phyloP scores from a whole-genome alignment of 2,888 invertebrate species.

The Biston stratarius region DNA sequence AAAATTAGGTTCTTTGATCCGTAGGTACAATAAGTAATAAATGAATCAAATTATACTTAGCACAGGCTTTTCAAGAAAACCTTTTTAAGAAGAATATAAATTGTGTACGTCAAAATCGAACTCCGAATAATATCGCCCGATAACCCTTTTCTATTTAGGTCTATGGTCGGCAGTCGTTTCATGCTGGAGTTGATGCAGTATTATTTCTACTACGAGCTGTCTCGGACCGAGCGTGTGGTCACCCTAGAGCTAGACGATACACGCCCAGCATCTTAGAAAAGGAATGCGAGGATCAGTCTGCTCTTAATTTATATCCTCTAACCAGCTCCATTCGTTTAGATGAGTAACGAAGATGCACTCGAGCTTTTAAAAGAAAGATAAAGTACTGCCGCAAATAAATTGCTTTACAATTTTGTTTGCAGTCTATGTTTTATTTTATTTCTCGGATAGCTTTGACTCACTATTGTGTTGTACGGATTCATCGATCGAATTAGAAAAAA shows the following conservation, averaged over 20 bases:
- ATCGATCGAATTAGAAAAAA: slow-evolving; percentile 8
- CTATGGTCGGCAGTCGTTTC: no score
- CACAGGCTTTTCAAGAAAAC: no score
- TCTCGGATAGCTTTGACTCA: slow-evolving; percentile 23
- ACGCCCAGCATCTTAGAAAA: slow-evolving; percentile 28
- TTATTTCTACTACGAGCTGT: no score
- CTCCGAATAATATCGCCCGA: no score
- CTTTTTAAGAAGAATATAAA: no score
- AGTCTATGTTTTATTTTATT: slow-evolving; percentile 16
- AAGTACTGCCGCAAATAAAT: slow-evolving; percentile 17
- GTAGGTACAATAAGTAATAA: no score
- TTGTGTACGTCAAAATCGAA: no score
- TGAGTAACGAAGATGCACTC: slow-evolving; percentile 41
- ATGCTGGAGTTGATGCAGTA: no score
- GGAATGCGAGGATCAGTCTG: slow-evolving; percentile 34
- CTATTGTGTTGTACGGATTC: not conserved
- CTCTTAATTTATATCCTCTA: slow-evolving; percentile 39
- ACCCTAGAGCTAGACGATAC: slow-evolving; percentile 24
- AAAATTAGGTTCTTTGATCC: no score
- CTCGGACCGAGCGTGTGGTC: slow-evolving; percentile 1
- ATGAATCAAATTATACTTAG: no score
- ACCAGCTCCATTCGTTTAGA: slow-evolving; percentile 33
- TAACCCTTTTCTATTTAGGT: no score
- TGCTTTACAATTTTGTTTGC: slow-evolving; percentile 16
- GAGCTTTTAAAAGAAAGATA: slow-evolving; percentile 36